Evolutionary conservation across 2,888 invertebrate species (phyloP).

Genomic region (Heliconius ismenius): DNA sequence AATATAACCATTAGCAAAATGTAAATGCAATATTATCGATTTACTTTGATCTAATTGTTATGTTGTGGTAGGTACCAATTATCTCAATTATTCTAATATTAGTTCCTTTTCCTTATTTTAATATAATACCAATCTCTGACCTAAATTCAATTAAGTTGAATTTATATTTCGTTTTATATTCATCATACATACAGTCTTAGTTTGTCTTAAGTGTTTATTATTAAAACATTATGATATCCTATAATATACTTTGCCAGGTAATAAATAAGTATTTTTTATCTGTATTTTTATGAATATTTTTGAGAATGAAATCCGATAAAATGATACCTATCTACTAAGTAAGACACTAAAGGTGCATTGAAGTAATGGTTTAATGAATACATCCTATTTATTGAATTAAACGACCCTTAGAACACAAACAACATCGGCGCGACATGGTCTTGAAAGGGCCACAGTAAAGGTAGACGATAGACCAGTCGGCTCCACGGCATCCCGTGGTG

Average conservation of each 20-base stretch:
- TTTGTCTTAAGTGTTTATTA: neutral
- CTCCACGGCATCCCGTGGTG: conserved; percentile 45
- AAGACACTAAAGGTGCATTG: neutral
- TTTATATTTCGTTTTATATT: neutral
- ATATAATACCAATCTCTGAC: neutral
- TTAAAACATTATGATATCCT: neutral
- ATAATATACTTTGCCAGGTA: neutral
- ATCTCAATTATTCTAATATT: conserved; percentile 7
- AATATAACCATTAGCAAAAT: conserved; percentile 23
- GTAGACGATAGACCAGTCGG: conserved; percentile 34
- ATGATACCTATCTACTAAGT: neutral
- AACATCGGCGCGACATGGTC: conserved; percentile 30
- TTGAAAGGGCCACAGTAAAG: conserved; percentile 33
- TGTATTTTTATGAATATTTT: neutral
- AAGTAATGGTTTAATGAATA: neutral
- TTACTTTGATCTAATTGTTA: conserved; percentile 28
- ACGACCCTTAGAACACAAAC: conserved; percentile 7
- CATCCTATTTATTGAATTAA: conserved; percentile 12
- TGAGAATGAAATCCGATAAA: neutral
- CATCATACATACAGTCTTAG: neutral
- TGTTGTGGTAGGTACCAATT: conserved; percentile 11
- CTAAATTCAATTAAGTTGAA: neutral
- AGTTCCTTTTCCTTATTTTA: conserved; percentile 21
- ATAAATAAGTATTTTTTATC: neutral
- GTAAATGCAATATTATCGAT: conserved; percentile 18